Conservation (phyloP, 2,888 invertebrate species). For the Cyaniris semiargus region DNA sequence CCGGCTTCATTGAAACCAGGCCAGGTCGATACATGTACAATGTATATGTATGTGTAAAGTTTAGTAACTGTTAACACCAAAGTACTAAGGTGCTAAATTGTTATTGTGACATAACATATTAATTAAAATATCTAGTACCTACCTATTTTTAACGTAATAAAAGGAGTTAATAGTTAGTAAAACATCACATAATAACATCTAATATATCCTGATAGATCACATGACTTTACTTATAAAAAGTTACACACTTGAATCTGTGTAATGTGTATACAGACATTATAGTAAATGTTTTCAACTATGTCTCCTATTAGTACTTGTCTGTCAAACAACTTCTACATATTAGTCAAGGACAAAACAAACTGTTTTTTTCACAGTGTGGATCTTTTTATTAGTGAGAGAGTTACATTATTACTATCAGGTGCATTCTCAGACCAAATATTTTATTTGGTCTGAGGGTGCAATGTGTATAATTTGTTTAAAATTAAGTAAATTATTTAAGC, state of each 20-base stretch:
- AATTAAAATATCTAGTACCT: not conserved
- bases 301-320: too few relatives aligned
- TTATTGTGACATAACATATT: not conserved
- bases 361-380: too few relatives aligned
- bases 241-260: not conserved
- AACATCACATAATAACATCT: not conserved
- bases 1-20: too few relatives aligned
- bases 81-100: conserved; percentile 6
- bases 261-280: too few relatives aligned
- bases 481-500: not conserved
- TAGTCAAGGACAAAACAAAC: too few relatives aligned
- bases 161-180: not conserved
- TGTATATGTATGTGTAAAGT: too few relatives aligned
- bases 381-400: not conserved
- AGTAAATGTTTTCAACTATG: too few relatives aligned
- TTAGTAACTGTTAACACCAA: not conserved
- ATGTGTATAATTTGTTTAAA: not conserved
- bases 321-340: too few relatives aligned
- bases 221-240: not conserved
- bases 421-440: too few relatives aligned
- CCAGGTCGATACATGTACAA: too few relatives aligned
- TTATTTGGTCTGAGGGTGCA: too few relatives aligned
- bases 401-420: not conserved
- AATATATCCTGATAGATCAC: not conserved
- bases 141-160: not conserved